Base-by-base conservation (phyloP, 2,113 vertebrate genomes). In the Paraplagusia blochii region DNA sequence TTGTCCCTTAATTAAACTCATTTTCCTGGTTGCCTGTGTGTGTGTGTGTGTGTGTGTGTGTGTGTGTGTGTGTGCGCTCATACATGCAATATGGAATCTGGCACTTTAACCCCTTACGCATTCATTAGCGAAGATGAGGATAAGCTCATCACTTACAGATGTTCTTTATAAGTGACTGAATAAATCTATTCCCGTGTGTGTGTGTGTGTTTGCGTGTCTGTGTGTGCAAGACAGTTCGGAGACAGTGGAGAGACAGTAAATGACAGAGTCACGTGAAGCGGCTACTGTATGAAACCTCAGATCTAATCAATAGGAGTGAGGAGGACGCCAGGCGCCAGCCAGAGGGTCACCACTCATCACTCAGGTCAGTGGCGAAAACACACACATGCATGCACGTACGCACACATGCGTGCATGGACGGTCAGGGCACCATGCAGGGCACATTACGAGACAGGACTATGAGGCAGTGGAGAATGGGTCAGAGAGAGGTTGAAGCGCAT, bases 221-320 rank as follows among this genome's bases (percentile, higher is more conserved):
- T 45, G 65, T 2, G 72, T 42, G 59, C 61, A 80, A 77, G 81
- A 83, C 81, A 80, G 74, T 77, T 82, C 44, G 63, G 81, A 86
- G 82, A 84, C 86, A 75, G 84, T 63, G 72, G 77, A 85, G 83
- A 87, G 78, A 88, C 87, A 87, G 80, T 85, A 88, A 87, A 88
- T 88, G 85, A 88, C 85, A 84, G 65, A 74, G 85, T 85, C 85
- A 88, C 82, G 81, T 88, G 87, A 86, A 52, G 78, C 46, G 74
- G 82, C 83, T 87, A 85, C 85, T 85, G 85, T 87, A 87, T 88
- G 87, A 88, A 88, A 88, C 83, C 83, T 84, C 87, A 88, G 83
- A 86, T 87, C 82, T 86, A 88, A 88, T 88, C 87, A 88, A 88
- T 88, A 88, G 83, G 54, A 84, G 80, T 65, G 77, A 87, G 79